These are phyloP conservation scores for Pseudomyrmex cubaensis DNA, from an alignment of 1,140 invertebrate genomes.

Conservation along the genomic window DNA sequence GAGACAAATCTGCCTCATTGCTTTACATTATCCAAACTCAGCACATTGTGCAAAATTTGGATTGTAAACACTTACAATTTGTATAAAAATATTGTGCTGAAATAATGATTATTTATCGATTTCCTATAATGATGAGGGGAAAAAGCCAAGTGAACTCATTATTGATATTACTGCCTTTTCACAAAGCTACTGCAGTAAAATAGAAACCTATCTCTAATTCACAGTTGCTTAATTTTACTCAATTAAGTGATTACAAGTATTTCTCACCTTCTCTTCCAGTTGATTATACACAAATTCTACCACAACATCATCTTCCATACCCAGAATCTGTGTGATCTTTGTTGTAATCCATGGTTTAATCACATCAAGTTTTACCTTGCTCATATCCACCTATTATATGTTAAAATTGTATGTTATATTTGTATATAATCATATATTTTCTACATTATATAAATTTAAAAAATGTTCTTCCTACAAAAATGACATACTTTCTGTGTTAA, in stretches of 20 bases:
- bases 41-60: slow-evolving; percentile 69
- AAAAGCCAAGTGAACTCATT: slow-evolving; percentile 84
- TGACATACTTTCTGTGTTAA: slow-evolving; percentile 92
- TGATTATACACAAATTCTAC: slow-evolving; percentile 99
- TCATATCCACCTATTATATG: slow-evolving; percentile 96
- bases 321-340: slow-evolving; percentile 97
- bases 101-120: slow-evolving; percentile 83
- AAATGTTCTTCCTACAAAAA: too few species aligned
- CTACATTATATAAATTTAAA: too few species aligned
- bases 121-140: slow-evolving; percentile 84
- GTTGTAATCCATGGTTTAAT: slow-evolving; percentile 99
- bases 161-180: slow-evolving; percentile 66
- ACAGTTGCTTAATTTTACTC: slow-evolving; percentile 50
- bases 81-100: slow-evolving; percentile 80
- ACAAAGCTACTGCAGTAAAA: slow-evolving; percentile 56
- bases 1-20: slow-evolving; percentile 70
- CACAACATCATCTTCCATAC: slow-evolving; percentile 99
- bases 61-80: slow-evolving; percentile 66
- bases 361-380: slow-evolving; percentile 98
- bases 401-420: slow-evolving; percentile 9
- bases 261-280: slow-evolving; percentile 95
- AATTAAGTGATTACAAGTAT: slow-evolving; percentile 39
- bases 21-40: slow-evolving; percentile 71
- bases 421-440: not conserved
- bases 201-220: slow-evolving; percentile 48